phyloP scores from a whole-genome alignment of 2,113 vertebrate genomes.

The Chiloscyllium plagiosum region DNA sequence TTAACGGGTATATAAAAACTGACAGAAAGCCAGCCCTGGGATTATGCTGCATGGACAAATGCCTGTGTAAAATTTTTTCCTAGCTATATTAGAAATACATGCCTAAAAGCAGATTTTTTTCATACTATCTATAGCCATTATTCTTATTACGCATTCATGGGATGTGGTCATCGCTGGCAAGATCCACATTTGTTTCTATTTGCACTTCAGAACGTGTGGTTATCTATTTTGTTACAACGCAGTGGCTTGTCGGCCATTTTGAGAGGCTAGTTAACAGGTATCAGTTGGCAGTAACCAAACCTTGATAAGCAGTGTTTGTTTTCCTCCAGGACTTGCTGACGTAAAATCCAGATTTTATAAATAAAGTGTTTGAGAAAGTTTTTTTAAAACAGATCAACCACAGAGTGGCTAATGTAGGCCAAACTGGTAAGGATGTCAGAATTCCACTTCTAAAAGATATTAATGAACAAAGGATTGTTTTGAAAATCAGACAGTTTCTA shows the following conservation, averaged over 20 bases:
- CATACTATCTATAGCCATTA: no score
- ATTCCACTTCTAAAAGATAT: no score
- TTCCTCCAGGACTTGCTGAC: slow-evolving; percentile 5
- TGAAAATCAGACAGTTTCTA: no score
- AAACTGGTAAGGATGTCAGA: no score
- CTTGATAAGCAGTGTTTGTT: background rate
- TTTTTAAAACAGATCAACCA: background rate
- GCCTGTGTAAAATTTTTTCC: background rate
- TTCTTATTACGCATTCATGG: background rate
- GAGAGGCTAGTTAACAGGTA: no score
- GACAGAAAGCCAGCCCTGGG: background rate
- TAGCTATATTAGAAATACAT: background rate
- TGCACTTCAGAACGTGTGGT: background rate
- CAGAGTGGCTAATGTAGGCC: no score
- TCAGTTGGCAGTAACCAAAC: background rate
- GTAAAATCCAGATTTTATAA: slow-evolving; percentile 15
- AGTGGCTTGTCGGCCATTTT: no score
- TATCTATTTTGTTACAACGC: no score
- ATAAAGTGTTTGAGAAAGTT: slow-evolving; percentile 27
- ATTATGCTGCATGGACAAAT: background rate
- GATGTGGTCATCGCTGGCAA: background rate
- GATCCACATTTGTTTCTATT: background rate
- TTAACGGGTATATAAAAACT: background rate
- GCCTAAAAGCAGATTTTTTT: background rate
- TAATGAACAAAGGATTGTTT: no score